Conservation (phyloP, 2,888 invertebrate genomes). For the Lithophane semibrunnea region DNA sequence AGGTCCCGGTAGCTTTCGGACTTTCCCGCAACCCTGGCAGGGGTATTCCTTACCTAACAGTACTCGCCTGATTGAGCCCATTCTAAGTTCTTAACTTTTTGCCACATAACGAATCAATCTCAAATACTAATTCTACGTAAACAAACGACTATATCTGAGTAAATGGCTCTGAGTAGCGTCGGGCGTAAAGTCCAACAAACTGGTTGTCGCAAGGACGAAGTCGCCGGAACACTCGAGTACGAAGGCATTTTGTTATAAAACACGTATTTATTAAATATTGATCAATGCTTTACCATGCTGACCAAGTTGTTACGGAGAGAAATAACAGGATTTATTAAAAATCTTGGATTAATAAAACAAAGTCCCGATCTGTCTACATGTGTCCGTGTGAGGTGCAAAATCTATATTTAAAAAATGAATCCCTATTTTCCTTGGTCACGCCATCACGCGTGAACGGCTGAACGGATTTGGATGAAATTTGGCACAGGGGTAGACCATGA, state of each 20-base stretch:
- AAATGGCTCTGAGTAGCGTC: not conserved
- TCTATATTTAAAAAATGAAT: no score
- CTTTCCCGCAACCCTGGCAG: no score
- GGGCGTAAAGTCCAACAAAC: constrained; percentile 53
- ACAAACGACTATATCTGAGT: constrained; percentile 15
- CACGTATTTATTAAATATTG: constrained; percentile 3
- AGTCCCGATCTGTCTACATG: not conserved
- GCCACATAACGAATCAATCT: not conserved
- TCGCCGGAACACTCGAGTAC: constrained; percentile 6
- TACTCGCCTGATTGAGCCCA: not conserved
- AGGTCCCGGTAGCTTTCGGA: no score
- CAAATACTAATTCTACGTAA: constrained; percentile 19
- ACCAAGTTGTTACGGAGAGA: not conserved
- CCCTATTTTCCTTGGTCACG: no score
- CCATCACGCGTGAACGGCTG: no score
- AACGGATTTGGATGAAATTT: no score
- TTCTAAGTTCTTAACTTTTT: not conserved
- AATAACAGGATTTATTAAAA: not conserved
- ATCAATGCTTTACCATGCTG: constrained; percentile 3
- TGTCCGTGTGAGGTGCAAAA: not conserved
- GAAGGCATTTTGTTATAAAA: constrained; percentile 27
- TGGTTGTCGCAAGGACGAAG: constrained; percentile 53
- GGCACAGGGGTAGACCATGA: no score
- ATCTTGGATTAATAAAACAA: not conserved
- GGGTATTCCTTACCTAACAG: not conserved